Evolutionary conservation across 2,888 invertebrate genomes (phyloP).

Genomic region (Melanargia galathea): DNA sequence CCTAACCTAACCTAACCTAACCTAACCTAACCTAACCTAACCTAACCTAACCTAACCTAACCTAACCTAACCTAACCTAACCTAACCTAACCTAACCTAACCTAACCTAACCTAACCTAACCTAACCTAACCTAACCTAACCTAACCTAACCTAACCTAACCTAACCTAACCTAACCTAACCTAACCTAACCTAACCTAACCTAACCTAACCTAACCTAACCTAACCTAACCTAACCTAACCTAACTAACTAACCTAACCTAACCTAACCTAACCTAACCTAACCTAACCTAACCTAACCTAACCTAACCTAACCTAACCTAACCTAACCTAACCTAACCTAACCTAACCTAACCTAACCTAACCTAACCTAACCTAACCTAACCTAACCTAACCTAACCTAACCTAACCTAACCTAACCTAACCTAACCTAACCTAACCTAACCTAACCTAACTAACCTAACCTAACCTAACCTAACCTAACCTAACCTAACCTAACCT

Average conservation of each 20-base stretch:
- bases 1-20: constrained; percentile 36
- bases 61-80: constrained; percentile 35
- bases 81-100: too few relatives aligned
- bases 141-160: constrained; percentile 18
- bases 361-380: too few relatives aligned
- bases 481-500: constrained; percentile 28
- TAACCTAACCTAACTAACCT: too few relatives aligned
- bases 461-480: constrained; percentile 31
- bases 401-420: not conserved
- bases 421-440: constrained; percentile 29
- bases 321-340: constrained; percentile 30
- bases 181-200: constrained; percentile 15
- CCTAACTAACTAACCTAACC: constrained; percentile 20
- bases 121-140: constrained; percentile 32
- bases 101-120: constrained; percentile 27
- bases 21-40: constrained; percentile 35
- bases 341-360: constrained; percentile 15
- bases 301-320: constrained; percentile 32
- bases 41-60: constrained; percentile 29
- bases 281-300: constrained; percentile 28
- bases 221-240: too few relatives aligned
- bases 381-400: too few relatives aligned
- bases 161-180: constrained; percentile 14
- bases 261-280: constrained; percentile 33
- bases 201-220: constrained; percentile 11